These are phyloP conservation scores for Mormyrops attenuatus DNA, from an alignment of 2,797 vertebrate species.

Conservation along the genomic window DNA sequence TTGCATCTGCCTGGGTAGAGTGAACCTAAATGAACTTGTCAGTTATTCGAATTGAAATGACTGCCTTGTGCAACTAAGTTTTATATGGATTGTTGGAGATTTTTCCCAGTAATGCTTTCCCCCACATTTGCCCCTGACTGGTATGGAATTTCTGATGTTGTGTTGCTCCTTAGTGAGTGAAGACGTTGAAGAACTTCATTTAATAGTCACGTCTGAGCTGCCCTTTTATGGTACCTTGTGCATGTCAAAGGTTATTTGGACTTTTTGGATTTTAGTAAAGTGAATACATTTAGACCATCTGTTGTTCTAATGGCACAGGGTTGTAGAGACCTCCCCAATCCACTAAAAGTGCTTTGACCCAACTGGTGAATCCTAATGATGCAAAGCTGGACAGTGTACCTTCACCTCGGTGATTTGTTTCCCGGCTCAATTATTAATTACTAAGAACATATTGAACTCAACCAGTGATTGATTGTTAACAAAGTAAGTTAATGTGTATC, in stretches of 20 bases:
- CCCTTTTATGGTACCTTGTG: neutral
- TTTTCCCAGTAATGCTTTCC: neutral
- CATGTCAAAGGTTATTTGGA: neutral
- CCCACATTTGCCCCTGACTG: neutral
- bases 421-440: constrained; percentile 70
- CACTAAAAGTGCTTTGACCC: neutral
- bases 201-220: neutral
- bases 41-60: neutral
- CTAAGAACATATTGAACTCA: constrained; percentile 62
- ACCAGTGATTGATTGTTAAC: constrained; percentile 79
- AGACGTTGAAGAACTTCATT: neutral
- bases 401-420: constrained; percentile 62
- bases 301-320: neutral
- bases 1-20: neutral
- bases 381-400: constrained; percentile 32
- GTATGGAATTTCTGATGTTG: neutral
- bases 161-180: neutral
- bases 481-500: constrained; percentile 75
- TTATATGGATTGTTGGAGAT: neutral
- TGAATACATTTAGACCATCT: neutral
- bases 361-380: neutral
- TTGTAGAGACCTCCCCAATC: neutral
- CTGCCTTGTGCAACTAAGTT: neutral
- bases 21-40: neutral
- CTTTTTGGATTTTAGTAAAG: neutral